Evolutionary conservation across 1,140 invertebrate genomes (phyloP), one percentile per base, ranked within the genome.

Genomic region (Phenacoccus solenopsis): DNA sequence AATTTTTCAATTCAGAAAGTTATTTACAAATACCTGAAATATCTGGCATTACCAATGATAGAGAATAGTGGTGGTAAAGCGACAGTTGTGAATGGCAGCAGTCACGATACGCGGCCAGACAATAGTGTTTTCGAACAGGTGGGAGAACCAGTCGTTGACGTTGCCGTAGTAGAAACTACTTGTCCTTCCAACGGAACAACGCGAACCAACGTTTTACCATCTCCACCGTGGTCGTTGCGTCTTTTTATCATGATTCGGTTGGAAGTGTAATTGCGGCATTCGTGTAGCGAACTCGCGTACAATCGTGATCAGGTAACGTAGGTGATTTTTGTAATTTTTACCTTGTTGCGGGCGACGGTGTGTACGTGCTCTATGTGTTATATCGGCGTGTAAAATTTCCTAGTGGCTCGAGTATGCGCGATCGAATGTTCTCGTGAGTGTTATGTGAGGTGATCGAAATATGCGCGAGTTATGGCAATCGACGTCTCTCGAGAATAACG

Each of bases 61-160:
- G 38, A 9, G 38, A 9, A 16, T 49, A 16, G 38, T 49, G 38
- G 38, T 49, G 38, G 38, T 16, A 16, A 4, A 16, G 16, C 38
- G 38, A 49, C 38, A 49, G 38, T 49, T 49, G 30, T 49, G 38
- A 49, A 49, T 49, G 38, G 38, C 38, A 49, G 38, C 38, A 49
- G 38, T 49, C 38, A 49, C 20, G 38, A 5, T 49, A 49, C 30
- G 13, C 30, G 13, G 30, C 13, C 5, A 5, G 38, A 49, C 38
- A 49, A 49, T 49, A 49, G 38, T 49, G 38, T 49, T 49, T 9
- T n/a, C 16, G 59, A 64, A 64, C 59, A 64, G 59, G 59, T 64
- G 59, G 59, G 59, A 64, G 59, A 64, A 64, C 59, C 59, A 64
- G 59, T 64, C 59, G 59, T 64, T 64, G 59, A 64, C 59, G 59